phyloP scores from a whole-genome alignment of 2,888 invertebrate genomes.

The Podotricha telesiphe region DNA sequence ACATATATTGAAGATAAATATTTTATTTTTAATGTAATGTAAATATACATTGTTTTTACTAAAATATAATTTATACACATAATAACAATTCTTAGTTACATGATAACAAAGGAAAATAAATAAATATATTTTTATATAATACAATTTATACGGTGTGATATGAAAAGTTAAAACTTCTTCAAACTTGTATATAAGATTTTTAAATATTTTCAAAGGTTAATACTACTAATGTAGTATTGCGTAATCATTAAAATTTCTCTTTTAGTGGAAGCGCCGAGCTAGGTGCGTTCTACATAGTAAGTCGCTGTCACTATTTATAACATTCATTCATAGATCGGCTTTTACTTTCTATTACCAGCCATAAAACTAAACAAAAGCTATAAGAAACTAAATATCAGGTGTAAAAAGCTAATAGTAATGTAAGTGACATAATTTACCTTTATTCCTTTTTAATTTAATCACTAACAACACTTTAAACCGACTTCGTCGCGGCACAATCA shows the following conservation, averaged over 20 bases:
- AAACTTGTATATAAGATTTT: not conserved
- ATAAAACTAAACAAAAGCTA: not conserved
- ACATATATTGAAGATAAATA: no score
- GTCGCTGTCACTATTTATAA: conserved; percentile 9
- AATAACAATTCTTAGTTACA: no score
- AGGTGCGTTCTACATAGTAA: conserved; percentile 5
- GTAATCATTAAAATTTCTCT: conserved; percentile 15
- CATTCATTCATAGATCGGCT: not conserved
- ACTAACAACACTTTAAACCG: conserved; percentile 15
- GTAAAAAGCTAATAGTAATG: not conserved
- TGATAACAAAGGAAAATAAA: no score
- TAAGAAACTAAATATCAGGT: not conserved
- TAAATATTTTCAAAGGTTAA: not conserved
- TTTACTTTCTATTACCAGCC: not conserved
- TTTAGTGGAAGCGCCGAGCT: not conserved
- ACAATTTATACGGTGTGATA: no score
- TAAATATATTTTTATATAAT: no score
- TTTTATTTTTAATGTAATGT: no score
- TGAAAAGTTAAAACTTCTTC: no score
- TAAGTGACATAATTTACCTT: not conserved
- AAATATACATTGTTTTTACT: no score
- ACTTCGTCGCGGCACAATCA: conserved; percentile 23
- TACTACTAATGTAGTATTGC: not conserved
- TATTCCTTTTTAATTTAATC: conserved; percentile 5
- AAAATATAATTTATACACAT: no score